A percentile compares a stretch with the other conserved stretches of the same genome.
Evolutionary conservation across 2,888 invertebrate species (phyloP).

Genomic region (Troilus luridus): DNA sequence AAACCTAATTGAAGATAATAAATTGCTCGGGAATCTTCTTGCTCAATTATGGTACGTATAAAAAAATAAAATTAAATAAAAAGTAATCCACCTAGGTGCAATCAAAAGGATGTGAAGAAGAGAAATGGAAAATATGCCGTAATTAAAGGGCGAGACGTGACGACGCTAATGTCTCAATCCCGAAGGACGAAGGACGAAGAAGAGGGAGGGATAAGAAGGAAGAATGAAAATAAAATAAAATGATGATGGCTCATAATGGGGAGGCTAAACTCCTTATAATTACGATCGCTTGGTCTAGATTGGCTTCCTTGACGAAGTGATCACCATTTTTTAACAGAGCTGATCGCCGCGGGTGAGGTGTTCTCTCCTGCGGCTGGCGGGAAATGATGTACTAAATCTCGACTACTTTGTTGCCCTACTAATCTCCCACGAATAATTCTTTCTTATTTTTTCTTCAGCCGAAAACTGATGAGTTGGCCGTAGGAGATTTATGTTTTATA

Average conservation of each 20-base stretch:
- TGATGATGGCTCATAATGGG: constrained; percentile 8
- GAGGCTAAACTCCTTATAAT: constrained; percentile 29
- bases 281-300: constrained; percentile 19
- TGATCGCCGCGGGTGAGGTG: not conserved
- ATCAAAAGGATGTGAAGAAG: constrained; percentile 1
- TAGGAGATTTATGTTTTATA: too few species aligned
- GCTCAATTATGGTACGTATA: not conserved
- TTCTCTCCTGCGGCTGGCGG: not conserved
- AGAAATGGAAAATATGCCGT: constrained; percentile 28
- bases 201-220: not conserved
- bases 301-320: constrained; percentile 15
- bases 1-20: not conserved
- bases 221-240: constrained; percentile 12
- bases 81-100: not conserved
- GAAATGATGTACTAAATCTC: not conserved
- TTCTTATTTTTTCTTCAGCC: too few species aligned
- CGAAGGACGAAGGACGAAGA: constrained; percentile 2
- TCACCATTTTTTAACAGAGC: constrained; percentile 28
- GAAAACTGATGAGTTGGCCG: too few species aligned
- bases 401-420: too few species aligned
- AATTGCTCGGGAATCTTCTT: not conserved
- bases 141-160: constrained; percentile 27
- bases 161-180: constrained; percentile 17
- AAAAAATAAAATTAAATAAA: not conserved
- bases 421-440: too few species aligned